Evolutionary conservation across 2,797 vertebrate species (phyloP).

Genomic region (Erethizon dorsatum): DNA sequence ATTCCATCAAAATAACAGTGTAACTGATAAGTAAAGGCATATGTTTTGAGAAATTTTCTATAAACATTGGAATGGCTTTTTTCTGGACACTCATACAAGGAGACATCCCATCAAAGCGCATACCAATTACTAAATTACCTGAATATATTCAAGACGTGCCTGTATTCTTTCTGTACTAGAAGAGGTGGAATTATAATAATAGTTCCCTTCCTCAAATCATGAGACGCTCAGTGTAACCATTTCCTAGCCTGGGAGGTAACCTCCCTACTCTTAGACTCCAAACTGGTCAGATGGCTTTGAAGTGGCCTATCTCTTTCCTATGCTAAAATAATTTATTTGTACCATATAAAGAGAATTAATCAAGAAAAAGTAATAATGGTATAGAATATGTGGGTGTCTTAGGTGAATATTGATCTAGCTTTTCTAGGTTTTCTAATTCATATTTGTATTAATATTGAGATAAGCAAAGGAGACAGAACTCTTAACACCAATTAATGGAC

Average conservation of each 20-base stretch:
- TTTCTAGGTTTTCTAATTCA: conserved; percentile 58
- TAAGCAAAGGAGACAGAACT: background rate
- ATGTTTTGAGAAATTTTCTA: conserved; percentile 83
- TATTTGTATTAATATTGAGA: conserved; percentile 35
- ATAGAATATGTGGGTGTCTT: conserved; percentile 76
- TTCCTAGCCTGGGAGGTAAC: conserved; percentile 79
- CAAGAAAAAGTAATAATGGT: conserved; percentile 78
- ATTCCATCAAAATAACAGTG: conserved; percentile 68
- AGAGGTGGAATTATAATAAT: conserved; percentile 82
- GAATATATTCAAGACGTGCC: conserved; percentile 87
- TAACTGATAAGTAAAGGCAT: conserved; percentile 82
- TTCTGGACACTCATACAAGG: conserved; percentile 64
- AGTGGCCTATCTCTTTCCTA: conserved; percentile 64
- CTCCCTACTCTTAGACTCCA: conserved; percentile 69
- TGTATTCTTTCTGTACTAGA: conserved; percentile 73
- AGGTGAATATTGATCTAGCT: conserved; percentile 74
- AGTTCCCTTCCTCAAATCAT: conserved; percentile 78
- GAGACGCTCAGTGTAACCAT: conserved; percentile 59
- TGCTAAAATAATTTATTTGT: conserved; percentile 64
- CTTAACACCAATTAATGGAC: conserved; percentile 8
- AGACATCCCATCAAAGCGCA: conserved; percentile 75
- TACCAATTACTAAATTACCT: conserved; percentile 87
- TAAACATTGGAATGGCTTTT: conserved; percentile 72
- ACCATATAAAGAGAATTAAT: conserved; percentile 75
- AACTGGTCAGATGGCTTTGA: conserved; percentile 72